Evolutionary conservation across 2,113 vertebrate species (phyloP), one percentile per base, ranked within the genome.

Genomic region (Opisthocomus hoazin): DNA sequence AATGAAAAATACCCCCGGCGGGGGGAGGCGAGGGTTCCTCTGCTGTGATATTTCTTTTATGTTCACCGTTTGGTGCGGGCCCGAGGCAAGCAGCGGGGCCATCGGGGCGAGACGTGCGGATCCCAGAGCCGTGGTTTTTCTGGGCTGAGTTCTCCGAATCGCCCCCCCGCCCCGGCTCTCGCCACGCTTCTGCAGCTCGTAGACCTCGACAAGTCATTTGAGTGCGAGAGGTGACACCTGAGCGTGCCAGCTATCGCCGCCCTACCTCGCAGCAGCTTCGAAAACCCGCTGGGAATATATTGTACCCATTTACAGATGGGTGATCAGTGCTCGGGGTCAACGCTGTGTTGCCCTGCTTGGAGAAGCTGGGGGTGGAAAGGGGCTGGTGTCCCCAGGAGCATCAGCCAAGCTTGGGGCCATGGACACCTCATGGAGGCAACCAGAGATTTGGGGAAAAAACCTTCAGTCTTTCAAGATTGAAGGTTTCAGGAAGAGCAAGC

Each of bases 71-170:
- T 14, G 45, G 60, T 86, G 43, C 46, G 56, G 85, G 64, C 54
- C 53, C 17, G 2, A 27, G 26, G 22, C 46, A 34, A 5, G 5
- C 29, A 0, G 2, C 5, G 15, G 66, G 16, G 27, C 46, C 10
- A 2, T 45, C 57, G 27, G 51, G 36, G 43, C 5, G 12, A 60
- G 48, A 41, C 39, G 5, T 2, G 1, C 8, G 1, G 27, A 64
- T 77, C 57, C 66, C 48, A 29, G 24, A n/a, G 18, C 43, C 16
- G 2, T 13, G 66, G 27, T 41, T 61, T 61, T 85, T 51, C 46
- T 27, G 65, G 74, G 56, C 75, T 76, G n/a, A 41, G 37, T n/a
- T 91, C 53, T 53, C 57, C 30, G 5, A 57, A 61, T 64, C 13
- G 3, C 9, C 22, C 23, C 36, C 27, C 8, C 1, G n/a, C n/a